Evolutionary conservation across 2,797 vertebrate genomes (phyloP).

Genomic region (Acrossocheilus fasciatus): DNA sequence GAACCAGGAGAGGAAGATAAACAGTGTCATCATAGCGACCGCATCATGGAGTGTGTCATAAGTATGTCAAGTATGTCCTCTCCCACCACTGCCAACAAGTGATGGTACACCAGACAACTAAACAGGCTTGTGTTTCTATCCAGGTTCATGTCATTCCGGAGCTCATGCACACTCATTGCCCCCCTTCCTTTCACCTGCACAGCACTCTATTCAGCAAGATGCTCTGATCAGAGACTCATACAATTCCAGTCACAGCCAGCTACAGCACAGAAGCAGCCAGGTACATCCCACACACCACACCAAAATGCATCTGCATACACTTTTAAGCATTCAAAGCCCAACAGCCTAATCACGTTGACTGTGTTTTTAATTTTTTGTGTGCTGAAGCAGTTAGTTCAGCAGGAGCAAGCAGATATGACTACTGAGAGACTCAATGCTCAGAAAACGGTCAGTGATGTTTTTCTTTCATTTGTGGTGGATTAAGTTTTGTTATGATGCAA

Average conservation of each 20-base stretch:
- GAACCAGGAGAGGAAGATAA: constrained; percentile 80
- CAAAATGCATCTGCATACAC: background rate
- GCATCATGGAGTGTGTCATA: constrained; percentile 78
- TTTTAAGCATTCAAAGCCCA: background rate
- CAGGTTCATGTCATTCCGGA: constrained; percentile 68
- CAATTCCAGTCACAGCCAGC: constrained; percentile 53
- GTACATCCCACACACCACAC: constrained; percentile 45
- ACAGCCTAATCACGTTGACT: background rate
- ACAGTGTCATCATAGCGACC: constrained; percentile 87
- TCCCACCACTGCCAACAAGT: background rate
- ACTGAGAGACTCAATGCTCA: background rate
- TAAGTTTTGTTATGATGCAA: background rate
- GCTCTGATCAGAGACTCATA: constrained; percentile 54
- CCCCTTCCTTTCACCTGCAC: constrained; percentile 75
- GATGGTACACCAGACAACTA: background rate
- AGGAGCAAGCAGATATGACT: background rate
- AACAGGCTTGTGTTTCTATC: background rate
- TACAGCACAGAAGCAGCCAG: constrained; percentile 61
- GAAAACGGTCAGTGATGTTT: background rate
- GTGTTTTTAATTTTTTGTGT: background rate
- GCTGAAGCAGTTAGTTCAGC: background rate
- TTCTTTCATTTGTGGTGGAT: background rate
- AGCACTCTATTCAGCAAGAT: constrained; percentile 51
- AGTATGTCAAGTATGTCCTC: constrained; percentile 69
- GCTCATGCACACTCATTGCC: constrained; percentile 79